Base-by-base conservation (phyloP, 1,140 invertebrate genomes). In the Linepithema humile region DNA sequence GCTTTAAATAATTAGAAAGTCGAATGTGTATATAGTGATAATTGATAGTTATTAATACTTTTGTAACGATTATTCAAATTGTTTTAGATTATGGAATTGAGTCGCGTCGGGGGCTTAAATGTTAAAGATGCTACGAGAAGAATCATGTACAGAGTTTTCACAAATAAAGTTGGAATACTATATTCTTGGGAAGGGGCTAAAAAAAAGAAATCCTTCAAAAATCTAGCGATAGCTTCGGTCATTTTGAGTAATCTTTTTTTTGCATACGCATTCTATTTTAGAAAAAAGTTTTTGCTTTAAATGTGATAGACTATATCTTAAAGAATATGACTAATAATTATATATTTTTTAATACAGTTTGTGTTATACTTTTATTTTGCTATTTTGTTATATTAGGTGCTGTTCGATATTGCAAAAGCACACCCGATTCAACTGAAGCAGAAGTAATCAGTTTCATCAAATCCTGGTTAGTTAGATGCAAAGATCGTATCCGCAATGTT, bases 111-210 rank as follows among this genome's bases (percentile, higher is more conserved):
- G 2, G 53, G 73, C n/a, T 59, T 38, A 23, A 40, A 57, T 60
- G 29, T 80, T 48, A 80, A 67, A 80, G 64, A 80, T 9, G 9
- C 70, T 20, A 53, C 38, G 43, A 65, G 64, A 69, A 80, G 29
- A 80, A 50, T 80, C 9, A 80, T 80, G 75, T 80, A 80, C 35
- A 38, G 35, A 53, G 29, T 80, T 17, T 80, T 80, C 62, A 32
- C 77, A 38, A 82, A 82, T 67, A 64, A 82, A 82, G 77, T 82
- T 67, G 60, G 60, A 69, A 57, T 82, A n/a, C 35, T 80, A 12
- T 80, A 69, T 70, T 80, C 77, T 17, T 80, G 77, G 48, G 77
- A 80, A 80, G 77, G 64, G 10, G 50, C 64, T 38, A 80, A 70
- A 40, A 70, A 70, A 38, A 80, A 70, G 20, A 70, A 80, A 70